Evolutionary conservation across 2,113 vertebrate species (phyloP).

Genomic region (Paralichthys olivaceus): DNA sequence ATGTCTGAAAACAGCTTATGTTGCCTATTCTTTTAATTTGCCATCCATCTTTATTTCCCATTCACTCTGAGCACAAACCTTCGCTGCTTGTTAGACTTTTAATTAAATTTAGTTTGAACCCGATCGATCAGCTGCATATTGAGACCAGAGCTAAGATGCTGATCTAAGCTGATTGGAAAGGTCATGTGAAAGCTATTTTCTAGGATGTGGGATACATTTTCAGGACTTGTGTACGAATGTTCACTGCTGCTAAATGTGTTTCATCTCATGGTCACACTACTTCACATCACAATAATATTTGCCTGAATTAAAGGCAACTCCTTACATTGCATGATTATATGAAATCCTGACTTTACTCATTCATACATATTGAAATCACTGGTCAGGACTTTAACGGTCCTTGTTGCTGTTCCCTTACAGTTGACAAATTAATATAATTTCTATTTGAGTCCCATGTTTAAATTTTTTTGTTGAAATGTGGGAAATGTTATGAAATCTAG

Average conservation of each 20-base stretch:
- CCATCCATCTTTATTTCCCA: neutral
- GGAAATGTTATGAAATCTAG: too few relatives aligned
- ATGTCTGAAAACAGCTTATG: neutral
- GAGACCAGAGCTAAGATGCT: too few relatives aligned
- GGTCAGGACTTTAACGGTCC: too few relatives aligned
- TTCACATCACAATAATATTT: neutral
- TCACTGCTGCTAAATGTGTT: too few relatives aligned
- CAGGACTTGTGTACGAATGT: too few relatives aligned
- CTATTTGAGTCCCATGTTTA: too few relatives aligned
- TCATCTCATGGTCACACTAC: neutral
- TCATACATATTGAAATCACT: neutral
- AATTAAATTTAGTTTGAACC: neutral
- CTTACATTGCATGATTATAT: neutral
- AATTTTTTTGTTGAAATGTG: neutral
- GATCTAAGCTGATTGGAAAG: too few relatives aligned
- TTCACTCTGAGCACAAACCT: constrained; percentile 2
- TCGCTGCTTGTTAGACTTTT: neutral
- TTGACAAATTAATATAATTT: neutral
- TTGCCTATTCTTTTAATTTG: neutral
- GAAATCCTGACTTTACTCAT: neutral
- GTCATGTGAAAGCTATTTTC: too few relatives aligned
- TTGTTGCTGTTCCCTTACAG: neutral
- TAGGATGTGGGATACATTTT: too few relatives aligned
- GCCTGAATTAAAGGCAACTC: neutral
- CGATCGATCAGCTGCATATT: too few relatives aligned